phyloP scores from a whole-genome alignment of 2,888 invertebrate species.

The Ennomos fuscantarius region DNA sequence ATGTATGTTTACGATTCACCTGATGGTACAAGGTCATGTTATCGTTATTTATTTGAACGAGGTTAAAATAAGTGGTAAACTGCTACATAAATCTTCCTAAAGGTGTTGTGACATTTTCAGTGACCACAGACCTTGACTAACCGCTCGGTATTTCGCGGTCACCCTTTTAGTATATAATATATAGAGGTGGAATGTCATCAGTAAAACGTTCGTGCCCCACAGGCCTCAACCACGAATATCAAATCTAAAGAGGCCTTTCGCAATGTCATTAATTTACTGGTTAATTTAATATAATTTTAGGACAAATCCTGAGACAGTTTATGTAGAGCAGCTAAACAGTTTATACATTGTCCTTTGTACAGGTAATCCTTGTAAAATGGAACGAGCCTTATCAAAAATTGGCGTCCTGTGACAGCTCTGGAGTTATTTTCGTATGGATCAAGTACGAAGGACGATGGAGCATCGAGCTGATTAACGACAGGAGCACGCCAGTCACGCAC shows the following conservation, averaged over 20 bases:
- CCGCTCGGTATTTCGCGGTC: constrained; percentile 24
- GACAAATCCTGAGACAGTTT: constrained; percentile 14
- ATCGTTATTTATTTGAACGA: constrained; percentile 10
- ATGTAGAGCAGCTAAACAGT: background rate
- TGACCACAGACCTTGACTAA: constrained; percentile 11
- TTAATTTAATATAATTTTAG: constrained; percentile 22
- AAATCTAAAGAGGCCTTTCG: constrained; percentile 18
- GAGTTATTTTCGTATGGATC: constrained; percentile 99
- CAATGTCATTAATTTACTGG: constrained; percentile 14
- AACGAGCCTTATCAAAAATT: constrained; percentile 99
- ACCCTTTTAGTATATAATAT: constrained; percentile 9
- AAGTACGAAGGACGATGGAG: constrained; percentile 99
- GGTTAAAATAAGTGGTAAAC: constrained; percentile 11
- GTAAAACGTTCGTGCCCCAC: constrained; percentile 22
- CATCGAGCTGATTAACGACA: constrained; percentile 99
- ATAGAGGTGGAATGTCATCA: constrained; percentile 20
- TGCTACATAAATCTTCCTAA: constrained; percentile 20
- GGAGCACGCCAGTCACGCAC: constrained; percentile 98
- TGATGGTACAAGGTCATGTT: constrained; percentile 33
- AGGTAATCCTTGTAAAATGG: constrained; percentile 98
- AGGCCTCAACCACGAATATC: constrained; percentile 19
- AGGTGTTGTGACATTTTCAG: constrained; percentile 24
- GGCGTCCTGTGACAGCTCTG: constrained; percentile 98
- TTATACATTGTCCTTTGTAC: constrained; percentile 32
- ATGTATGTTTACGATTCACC: constrained; percentile 27